Conservation (phyloP, 2,888 invertebrate genomes). For the Drosophila heteroneura region DNA sequence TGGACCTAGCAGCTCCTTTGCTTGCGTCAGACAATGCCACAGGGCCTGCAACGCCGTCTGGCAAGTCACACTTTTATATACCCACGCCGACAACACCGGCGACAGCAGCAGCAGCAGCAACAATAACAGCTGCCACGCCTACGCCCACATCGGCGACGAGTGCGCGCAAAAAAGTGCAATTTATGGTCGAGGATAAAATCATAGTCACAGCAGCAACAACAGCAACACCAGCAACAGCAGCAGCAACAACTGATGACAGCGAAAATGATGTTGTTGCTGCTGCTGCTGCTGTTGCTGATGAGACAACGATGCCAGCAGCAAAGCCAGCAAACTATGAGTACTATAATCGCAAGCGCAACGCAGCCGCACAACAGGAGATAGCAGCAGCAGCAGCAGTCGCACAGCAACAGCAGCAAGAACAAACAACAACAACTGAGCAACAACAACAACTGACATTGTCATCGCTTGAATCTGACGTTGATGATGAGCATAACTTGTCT, state of each 20-base stretch:
- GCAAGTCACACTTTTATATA: slow-evolving; percentile 82
- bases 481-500: slow-evolving; percentile 78
- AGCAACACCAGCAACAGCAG: slow-evolving; percentile 37
- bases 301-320: slow-evolving; percentile 31
- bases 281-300: slow-evolving; percentile 46
- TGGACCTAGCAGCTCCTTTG: slow-evolving; percentile 76
- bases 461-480: slow-evolving; percentile 64
- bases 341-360: slow-evolving; percentile 79
- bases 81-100: slow-evolving; percentile 84
- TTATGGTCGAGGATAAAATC: slow-evolving; percentile 88
- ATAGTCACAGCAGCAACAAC: slow-evolving; percentile 60
- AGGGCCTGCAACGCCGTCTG: slow-evolving; percentile 57
- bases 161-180: slow-evolving; percentile 90
- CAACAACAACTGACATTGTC: slow-evolving; percentile 65
- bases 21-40: slow-evolving; percentile 44
- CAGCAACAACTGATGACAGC: slow-evolving; percentile 67
- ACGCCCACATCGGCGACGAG: slow-evolving; percentile 82
- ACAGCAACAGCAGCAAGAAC: slow-evolving; percentile 25
- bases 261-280: slow-evolving; percentile 42
- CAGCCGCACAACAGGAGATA: slow-evolving; percentile 60
- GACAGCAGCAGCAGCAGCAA: slow-evolving; percentile 23
- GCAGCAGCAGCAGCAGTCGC: slow-evolving; percentile 25
- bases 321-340: slow-evolving; percentile 78
- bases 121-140: slow-evolving; percentile 80
- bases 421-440: slow-evolving; percentile 22